Percentiles rank a stretch among this genome's conserved stretches.
phyloP scores from a whole-genome alignment of 2,888 invertebrate genomes.

The Trypoxylon attenuatum region DNA sequence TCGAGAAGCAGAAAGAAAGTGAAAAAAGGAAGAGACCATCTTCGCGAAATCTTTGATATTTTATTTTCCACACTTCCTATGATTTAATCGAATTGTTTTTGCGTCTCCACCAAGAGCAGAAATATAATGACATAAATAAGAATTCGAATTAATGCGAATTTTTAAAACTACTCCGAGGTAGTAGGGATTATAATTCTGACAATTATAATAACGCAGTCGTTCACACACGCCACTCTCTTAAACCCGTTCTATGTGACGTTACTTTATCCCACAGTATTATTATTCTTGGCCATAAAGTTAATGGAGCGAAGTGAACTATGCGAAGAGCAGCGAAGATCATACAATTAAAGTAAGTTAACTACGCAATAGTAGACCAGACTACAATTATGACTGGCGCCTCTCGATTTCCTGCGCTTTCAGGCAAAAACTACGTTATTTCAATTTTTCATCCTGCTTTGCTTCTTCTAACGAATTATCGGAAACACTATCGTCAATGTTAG shows the following conservation, averaged over 20 bases:
- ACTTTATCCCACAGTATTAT: slow-evolving; percentile 4
- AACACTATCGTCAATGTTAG: no score
- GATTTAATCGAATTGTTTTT: no score
- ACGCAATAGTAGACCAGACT: slow-evolving; percentile 51
- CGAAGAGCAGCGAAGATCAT: slow-evolving; percentile 50
- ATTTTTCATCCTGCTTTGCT: slow-evolving; percentile 29
- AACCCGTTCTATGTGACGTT: background rate
- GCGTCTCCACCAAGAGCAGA: no score
- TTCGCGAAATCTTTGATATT: no score
- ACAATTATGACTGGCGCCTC: slow-evolving; percentile 41
- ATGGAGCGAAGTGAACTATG: slow-evolving; percentile 38
- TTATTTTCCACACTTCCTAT: no score
- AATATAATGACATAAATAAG: no score
- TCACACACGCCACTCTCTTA: background rate
- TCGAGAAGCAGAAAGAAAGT: slow-evolving; percentile 39
- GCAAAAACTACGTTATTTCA: slow-evolving; percentile 39
- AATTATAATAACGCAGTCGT: no score
- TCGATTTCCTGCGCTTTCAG: slow-evolving; percentile 40
- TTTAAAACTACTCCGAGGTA: no score
- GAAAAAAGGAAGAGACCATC: slow-evolving; percentile 13
- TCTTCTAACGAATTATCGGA: background rate
- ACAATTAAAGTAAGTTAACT: slow-evolving; percentile 51
- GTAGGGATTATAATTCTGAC: no score
- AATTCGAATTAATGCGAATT: no score
- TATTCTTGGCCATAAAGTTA: slow-evolving; percentile 20